These are phyloP conservation scores for Arion vulgaris DNA, from an alignment of 1,140 invertebrate genomes.

Conservation along the genomic window DNA sequence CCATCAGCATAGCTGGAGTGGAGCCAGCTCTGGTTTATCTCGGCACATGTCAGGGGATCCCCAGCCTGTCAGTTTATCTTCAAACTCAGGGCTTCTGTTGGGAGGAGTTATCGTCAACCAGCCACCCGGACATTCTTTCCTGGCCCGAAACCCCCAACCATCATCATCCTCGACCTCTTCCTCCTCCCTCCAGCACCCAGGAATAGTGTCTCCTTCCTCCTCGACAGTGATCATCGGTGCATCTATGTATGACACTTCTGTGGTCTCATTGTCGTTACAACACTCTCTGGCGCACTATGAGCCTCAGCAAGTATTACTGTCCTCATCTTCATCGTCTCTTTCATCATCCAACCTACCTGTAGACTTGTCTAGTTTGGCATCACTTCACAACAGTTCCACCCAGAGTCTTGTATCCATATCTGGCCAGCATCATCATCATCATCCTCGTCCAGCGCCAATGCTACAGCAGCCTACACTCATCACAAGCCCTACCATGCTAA, in stretches of 20 bases:
- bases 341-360: slow-evolving; percentile 24
- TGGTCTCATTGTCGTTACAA: not conserved
- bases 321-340: not conserved
- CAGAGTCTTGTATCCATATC: not conserved
- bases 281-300: not conserved
- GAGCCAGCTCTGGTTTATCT: not conserved
- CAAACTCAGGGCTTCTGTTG: not conserved
- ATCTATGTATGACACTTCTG: not conserved
- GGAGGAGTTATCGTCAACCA: slow-evolving; percentile 5
- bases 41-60: not conserved
- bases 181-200: slow-evolving; percentile 16
- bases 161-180: slow-evolving; percentile 23
- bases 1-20: not conserved
- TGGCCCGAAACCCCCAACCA: not conserved
- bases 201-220: not conserved
- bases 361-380: slow-evolving; percentile 1
- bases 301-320: slow-evolving; percentile 3
- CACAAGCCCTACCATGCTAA: slow-evolving; percentile 15
- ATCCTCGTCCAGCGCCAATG: not conserved
- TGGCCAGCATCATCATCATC: not conserved
- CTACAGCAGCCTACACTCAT: not conserved
- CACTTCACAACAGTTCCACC: not conserved
- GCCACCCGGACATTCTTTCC: not conserved
- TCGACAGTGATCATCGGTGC: not conserved
- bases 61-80: not conserved